phyloP scores from a whole-genome alignment of 2,797 vertebrate genomes.

The Cyprinodon diabolis region DNA sequence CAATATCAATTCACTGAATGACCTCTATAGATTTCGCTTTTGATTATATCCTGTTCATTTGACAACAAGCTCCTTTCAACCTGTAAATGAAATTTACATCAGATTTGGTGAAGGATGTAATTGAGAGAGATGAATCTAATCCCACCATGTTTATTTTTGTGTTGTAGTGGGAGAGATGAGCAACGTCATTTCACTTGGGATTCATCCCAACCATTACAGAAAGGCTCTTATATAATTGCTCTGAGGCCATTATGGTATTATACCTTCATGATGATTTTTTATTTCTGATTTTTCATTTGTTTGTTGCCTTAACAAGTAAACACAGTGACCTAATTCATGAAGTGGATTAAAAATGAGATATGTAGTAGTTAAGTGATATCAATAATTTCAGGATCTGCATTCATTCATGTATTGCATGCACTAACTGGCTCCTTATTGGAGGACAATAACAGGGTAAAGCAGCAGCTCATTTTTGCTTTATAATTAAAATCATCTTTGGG shows the following conservation, averaged over 20 bases:
- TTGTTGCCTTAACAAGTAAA: constrained; percentile 36
- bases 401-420: constrained; percentile 61
- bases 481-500: constrained; percentile 81
- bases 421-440: constrained; percentile 62
- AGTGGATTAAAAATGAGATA: constrained; percentile 29
- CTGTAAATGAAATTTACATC: constrained; percentile 77
- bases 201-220: constrained; percentile 37
- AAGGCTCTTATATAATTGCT: constrained; percentile 61
- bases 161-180: constrained; percentile 65
- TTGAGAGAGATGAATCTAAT: constrained; percentile 80
- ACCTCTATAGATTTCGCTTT: constrained; percentile 71
- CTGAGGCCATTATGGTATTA: constrained; percentile 38
- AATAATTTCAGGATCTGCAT: constrained; percentile 63
- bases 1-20: constrained; percentile 80
- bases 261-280: constrained; percentile 58
- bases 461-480: constrained; percentile 67
- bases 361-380: constrained; percentile 58
- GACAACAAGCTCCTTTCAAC: constrained; percentile 66
- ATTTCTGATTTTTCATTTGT: constrained; percentile 61
- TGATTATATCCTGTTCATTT: constrained; percentile 76
- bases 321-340: constrained; percentile 47
- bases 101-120: constrained; percentile 63
- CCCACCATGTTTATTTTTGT: constrained; percentile 74
- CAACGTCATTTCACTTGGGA: constrained; percentile 55
- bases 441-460: constrained; percentile 77